A percentile compares a stretch with the other conserved stretches of the same genome.
These are phyloP conservation scores for Solenopsis fugax DNA, from an alignment of 1,140 invertebrate species.

Conservation along the genomic window DNA sequence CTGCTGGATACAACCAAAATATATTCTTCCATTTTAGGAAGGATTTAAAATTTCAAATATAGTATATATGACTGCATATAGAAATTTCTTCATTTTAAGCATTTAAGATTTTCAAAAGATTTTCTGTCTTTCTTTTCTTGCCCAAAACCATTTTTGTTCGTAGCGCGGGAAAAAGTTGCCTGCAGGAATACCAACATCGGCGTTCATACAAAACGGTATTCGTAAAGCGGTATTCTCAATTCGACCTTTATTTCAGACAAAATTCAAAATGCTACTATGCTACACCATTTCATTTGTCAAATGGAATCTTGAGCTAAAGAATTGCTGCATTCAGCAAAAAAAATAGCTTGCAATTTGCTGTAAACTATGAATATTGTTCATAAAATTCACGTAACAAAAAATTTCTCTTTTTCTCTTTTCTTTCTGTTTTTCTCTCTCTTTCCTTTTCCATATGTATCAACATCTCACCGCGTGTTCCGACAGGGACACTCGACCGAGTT, in stretches of 20 bases:
- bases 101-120: not conserved
- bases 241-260: too few relatives aligned
- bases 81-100: too few relatives aligned
- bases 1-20: too few relatives aligned
- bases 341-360: too few relatives aligned
- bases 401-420: not conserved
- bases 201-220: not conserved
- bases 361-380: too few relatives aligned
- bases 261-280: too few relatives aligned
- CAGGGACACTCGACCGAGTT: constrained; percentile 79
- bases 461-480: constrained; percentile 77
- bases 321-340: too few relatives aligned
- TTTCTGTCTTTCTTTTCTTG: not conserved
- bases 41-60: too few relatives aligned
- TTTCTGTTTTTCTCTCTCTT: not conserved
- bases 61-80: not conserved
- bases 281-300: not conserved
- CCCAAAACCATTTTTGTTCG: not conserved
- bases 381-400: not conserved
- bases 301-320: not conserved
- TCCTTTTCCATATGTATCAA: constrained; percentile 24
- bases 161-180: not conserved
- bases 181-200: not conserved
- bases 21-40: too few relatives aligned
- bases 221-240: too few relatives aligned